phyloP scores from a whole-genome alignment of 2,888 invertebrate species.

The Opisthograptis luteolata region DNA sequence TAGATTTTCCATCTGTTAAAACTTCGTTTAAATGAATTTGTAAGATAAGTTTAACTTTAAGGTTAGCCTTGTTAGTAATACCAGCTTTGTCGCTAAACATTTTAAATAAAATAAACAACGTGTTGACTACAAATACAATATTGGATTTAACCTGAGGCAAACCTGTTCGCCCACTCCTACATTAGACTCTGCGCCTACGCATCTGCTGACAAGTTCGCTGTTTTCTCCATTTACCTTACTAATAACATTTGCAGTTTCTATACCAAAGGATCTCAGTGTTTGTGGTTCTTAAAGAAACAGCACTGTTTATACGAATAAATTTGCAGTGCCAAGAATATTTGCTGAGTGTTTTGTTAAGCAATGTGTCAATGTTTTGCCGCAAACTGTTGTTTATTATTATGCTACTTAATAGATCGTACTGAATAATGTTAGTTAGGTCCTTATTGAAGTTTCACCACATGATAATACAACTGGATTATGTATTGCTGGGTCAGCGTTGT shows the following conservation, averaged over 20 bases:
- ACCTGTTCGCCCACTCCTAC: conserved; percentile 36
- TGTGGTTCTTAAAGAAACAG: not conserved
- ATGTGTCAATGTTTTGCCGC: conserved; percentile 2
- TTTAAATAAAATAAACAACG: too few species aligned
- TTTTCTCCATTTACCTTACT: conserved; percentile 21
- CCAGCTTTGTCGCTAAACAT: too few species aligned
- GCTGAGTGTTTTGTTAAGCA: not conserved
- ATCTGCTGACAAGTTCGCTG: conserved; percentile 18
- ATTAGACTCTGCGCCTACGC: conserved; percentile 27
- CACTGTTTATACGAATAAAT: not conserved
- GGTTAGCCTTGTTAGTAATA: too few species aligned
- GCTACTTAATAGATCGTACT: not conserved
- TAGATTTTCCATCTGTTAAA: too few species aligned
- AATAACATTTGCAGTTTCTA: conserved; percentile 29
- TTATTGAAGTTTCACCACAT: too few species aligned
- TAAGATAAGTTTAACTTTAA: too few species aligned
- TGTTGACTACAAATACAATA: conserved; percentile 9
- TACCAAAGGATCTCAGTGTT: not conserved
- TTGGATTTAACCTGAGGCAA: conserved; percentile 38
- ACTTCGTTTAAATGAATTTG: too few species aligned
- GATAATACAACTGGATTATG: too few species aligned
- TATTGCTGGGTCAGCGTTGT: too few species aligned
- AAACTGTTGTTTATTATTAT: not conserved
- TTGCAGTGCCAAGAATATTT: not conserved
- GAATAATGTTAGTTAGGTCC: not conserved